phyloP scores from a whole-genome alignment of 2,113 vertebrate species.

The Alethe castanea region DNA sequence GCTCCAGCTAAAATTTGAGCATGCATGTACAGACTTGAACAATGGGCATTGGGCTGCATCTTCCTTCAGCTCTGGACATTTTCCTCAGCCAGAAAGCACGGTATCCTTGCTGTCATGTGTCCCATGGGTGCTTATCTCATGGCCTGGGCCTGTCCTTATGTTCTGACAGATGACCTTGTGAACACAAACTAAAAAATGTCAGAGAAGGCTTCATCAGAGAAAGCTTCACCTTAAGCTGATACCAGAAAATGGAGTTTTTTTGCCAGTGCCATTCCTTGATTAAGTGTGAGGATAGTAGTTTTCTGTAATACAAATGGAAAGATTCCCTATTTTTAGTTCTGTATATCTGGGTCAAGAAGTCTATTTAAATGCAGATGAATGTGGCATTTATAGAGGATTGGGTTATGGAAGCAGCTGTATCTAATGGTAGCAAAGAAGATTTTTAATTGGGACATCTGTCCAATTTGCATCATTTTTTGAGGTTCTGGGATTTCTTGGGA shows the following conservation, averaged over 20 bases:
- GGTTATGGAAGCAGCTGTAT: background rate
- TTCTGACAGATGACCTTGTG: background rate
- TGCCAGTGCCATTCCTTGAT: background rate
- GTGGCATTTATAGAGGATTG: background rate
- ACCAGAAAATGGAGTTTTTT: background rate
- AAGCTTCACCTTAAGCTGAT: background rate
- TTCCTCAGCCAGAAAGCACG: background rate
- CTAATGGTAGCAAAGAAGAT: background rate
- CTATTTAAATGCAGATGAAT: constrained; percentile 28
- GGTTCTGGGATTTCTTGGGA: background rate
- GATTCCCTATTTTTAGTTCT: constrained; percentile 19
- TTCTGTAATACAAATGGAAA: background rate
- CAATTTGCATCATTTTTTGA: background rate
- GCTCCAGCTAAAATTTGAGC: background rate
- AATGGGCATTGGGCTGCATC: background rate
- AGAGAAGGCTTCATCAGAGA: background rate
- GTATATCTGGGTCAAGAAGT: constrained; percentile 16
- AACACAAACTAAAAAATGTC: background rate
- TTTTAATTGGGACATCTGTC: background rate
- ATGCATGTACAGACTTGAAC: background rate
- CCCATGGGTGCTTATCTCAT: background rate
- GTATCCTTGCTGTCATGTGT: background rate
- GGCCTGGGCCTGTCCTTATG: background rate
- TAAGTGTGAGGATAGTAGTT: background rate
- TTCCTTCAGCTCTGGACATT: background rate